Conservation (phyloP, 2,888 invertebrate species). For the Helicoverpa assulta region DNA sequence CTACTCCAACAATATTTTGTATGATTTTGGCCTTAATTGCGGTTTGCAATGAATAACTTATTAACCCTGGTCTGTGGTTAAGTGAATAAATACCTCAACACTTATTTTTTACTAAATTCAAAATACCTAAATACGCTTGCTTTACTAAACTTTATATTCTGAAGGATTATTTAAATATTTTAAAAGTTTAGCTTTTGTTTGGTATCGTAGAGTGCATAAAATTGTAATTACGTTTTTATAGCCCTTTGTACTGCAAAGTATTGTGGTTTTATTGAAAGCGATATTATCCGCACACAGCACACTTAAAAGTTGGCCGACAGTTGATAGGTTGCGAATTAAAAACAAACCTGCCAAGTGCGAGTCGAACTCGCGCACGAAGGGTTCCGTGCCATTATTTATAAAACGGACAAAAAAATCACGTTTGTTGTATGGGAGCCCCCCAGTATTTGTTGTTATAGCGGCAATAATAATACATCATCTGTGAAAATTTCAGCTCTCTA, state of each 20-base stretch:
- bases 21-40: background rate
- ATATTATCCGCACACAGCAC: background rate
- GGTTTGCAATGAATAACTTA: slow-evolving; percentile 1
- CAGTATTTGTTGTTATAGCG: too few species aligned
- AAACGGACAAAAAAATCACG: too few species aligned
- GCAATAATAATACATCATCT: too few species aligned
- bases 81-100: background rate
- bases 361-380: too few species aligned
- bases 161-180: slow-evolving; percentile 3
- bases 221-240: slow-evolving; percentile 13
- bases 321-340: too few species aligned
- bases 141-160: slow-evolving; percentile 1
- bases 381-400: too few species aligned
- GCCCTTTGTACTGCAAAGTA: background rate
- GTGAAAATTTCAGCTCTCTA: too few species aligned
- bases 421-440: too few species aligned
- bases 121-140: background rate
- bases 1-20: too few species aligned
- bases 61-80: background rate
- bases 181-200: background rate
- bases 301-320: too few species aligned
- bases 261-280: too few species aligned
- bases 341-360: too few species aligned
- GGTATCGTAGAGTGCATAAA: background rate
- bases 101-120: background rate